Base-by-base conservation (phyloP, 1,140 invertebrate species). In the Sitodiplosis mosellana region DNA sequence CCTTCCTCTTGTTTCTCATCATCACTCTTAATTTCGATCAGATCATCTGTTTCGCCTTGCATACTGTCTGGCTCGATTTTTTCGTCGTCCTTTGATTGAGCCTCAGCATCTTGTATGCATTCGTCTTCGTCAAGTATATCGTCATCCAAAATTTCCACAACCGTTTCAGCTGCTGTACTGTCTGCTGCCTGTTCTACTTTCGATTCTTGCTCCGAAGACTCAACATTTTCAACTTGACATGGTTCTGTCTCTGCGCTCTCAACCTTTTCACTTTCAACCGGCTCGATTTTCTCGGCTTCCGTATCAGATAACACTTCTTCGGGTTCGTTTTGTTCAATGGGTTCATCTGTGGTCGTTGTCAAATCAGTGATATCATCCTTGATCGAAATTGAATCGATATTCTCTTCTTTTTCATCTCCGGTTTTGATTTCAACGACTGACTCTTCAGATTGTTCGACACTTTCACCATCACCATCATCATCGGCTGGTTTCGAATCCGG, bases 401-500 rank as follows among this genome's bases (percentile, higher is more conserved):
- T 20, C 53, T 55, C 37, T 48, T 55, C 45, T 59, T 54, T 44
- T 56, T 54, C 1, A 55, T 55, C 22, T 53, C 56, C 6, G 59
- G 49, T 59, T 46, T 63, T 63, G 3, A 27, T 10, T 48, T 64
- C 57, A 10, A 59, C 61, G 33, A 64, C 63, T 41, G 61, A 59
- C 21, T 57, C 58, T 50, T 64, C 62, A 14, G 61, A 38, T 38
- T 38, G 12, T 38, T 8, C 33, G 7, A 41, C 38, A 41, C 11
- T 18, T 18, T n/a, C 41, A 21, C 2, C 11, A 43, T 19, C 14
- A 18, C 41, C 11, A 10, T 3, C 10, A 27, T 27, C 10, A 10
- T 27, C 27, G 10, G 27, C 10, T 3, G 3, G 3, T 27, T 27
- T 10, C 27, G 27, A 27, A 18, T 18, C 12, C 3, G 41, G 17